Base-by-base conservation (phyloP, 30 jellyfish, hydroid and myxozoan genomes). In the Pseudorhiza aurosa region DNA sequence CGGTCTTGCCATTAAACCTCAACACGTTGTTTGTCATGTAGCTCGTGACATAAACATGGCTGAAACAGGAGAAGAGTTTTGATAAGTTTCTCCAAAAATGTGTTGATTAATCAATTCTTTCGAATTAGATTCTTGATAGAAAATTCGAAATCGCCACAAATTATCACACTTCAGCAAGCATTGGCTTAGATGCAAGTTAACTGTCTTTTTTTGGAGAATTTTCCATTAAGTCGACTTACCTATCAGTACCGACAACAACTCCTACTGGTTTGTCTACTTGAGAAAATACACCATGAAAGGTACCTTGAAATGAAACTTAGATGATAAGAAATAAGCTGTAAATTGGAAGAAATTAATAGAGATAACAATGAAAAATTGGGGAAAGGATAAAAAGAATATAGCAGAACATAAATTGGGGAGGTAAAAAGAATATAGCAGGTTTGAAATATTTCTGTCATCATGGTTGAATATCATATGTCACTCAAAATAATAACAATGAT, bases 251-350 rank as follows among this genome's bases (percentile, higher is more conserved):
- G 11, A 62, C 64, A 17, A 40, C 46, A 25, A 77, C 42, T 30
- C 89, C 89, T 58, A 77, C 89, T 4, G 89, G 89, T 22, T 39
- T 55, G 18, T 58, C 68, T n/a, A 77, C 80, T 27, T 77, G 71
- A 17, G 89, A 70, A 60, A 77, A 77, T n/a, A 56, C 71, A 25
- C 80, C 80, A 1, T 55, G 58, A 35, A 17, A 58, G 29, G 18
- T 31, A 15, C 89, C 89, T 77, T 40, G 0, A 18, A 22, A 26
- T 36, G 15, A 64, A 39, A n/a, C n/a, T n/a, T n/a, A n/a, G n/a
- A n/a, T n/a, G n/a, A n/a, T n/a, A n/a, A n/a, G n/a, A n/a, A n/a
- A n/a, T n/a, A n/a, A n/a, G n/a, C n/a, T n/a, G n/a, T n/a, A n/a
- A n/a, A n/a, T n/a, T n/a, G n/a, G n/a, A n/a, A n/a, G n/a, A n/a